phyloP scores from a whole-genome alignment of 2,797 vertebrate species.

The Okamejei kenojei region DNA sequence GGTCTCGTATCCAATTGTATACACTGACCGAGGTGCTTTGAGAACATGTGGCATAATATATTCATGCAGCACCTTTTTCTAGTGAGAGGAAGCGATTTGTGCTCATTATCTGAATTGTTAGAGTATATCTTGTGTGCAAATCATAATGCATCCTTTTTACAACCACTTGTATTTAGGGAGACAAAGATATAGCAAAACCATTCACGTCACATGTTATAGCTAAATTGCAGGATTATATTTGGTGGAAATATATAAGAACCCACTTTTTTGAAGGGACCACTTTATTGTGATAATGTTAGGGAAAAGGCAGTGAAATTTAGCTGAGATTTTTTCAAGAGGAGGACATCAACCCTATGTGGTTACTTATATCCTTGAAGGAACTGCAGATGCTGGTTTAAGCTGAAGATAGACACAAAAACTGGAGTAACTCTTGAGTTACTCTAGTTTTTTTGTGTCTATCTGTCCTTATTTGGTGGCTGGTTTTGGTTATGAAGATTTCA shows the following conservation, averaged over 20 bases:
- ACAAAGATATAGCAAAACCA: not conserved
- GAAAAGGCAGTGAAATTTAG: not conserved
- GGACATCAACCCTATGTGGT: not conserved
- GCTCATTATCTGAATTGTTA: not conserved
- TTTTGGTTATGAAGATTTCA: not conserved
- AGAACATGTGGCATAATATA: not conserved
- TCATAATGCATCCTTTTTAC: not conserved
- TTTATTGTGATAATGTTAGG: not conserved
- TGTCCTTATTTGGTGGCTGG: not conserved
- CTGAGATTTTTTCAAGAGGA: not conserved
- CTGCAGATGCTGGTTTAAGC: too few species aligned
- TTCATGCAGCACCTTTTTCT: not conserved
- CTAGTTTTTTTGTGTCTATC: too few species aligned
- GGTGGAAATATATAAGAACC: not conserved
- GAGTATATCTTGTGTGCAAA: not conserved
- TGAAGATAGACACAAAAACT: too few species aligned
- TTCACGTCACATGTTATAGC: not conserved
- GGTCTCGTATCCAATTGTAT: too few species aligned
- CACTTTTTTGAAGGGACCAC: not conserved
- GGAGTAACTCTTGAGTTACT: too few species aligned
- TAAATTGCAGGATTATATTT: not conserved
- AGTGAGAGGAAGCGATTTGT: not conserved
- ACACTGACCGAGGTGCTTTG: too few species aligned
- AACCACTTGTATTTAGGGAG: not conserved
- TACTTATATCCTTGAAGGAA: not conserved